Evolutionary conservation across 2,888 invertebrate species (phyloP), one percentile per base, ranked within the genome.

Genomic region (Vannuccia rotundouncinata): DNA sequence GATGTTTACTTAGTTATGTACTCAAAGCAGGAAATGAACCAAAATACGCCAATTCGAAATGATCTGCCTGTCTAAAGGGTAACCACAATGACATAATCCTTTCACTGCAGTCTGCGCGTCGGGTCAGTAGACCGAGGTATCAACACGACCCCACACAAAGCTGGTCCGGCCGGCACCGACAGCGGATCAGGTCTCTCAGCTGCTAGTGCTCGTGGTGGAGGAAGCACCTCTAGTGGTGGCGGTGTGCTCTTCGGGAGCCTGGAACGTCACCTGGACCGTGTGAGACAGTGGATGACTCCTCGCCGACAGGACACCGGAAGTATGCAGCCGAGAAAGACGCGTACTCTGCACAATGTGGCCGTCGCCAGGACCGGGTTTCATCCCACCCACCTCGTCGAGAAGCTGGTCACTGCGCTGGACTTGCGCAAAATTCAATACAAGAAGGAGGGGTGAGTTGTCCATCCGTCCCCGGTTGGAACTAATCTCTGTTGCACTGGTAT

Each of bases 271-370:
- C 88, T 92, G 81, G 91, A 92, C 84, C 90, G 89, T 81, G 91
- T 93, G 83, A 90, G 91, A 83, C 91, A 90, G 83, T 91, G 92
- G 85, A 88, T 93, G 59, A 93, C 93, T 0, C 93, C 93, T 0
- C 90, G 90, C 81, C 89, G 89, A 83, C 85, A 88, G 81, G 85
- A 84, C 0, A 84, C 88, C 73, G 87, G 87, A 83, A 88, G 87
- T 22, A 88, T 87, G 85, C 88, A n/a, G 29, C 27, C 59, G 75
- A n/a, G 77, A 5, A 77, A 77, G 30, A 13, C 30, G 10, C 30
- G 29, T 5, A 91, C 91, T 81, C 87, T 92, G 83, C 91, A 91
- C 85, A 92, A 92, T 85, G 91, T 93, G 76, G 92, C 92, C 1
- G 91, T 45, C 17, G 45, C 92, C 74, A 92, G 92, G 0, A 91